Evolutionary conservation across 2,113 vertebrate genomes (phyloP).

Genomic region (Peromyscus polionotus): DNA sequence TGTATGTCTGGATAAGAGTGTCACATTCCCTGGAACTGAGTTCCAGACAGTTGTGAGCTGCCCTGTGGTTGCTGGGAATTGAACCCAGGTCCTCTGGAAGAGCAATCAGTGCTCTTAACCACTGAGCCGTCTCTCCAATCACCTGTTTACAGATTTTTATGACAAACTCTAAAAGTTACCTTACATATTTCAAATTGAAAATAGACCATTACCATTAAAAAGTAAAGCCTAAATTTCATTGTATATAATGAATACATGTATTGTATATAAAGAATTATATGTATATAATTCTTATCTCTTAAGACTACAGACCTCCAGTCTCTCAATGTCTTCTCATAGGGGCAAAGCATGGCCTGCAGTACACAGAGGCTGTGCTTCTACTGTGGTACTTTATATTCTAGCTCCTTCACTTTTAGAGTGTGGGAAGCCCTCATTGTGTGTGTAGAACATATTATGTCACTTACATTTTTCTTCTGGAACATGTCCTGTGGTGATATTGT

Average conservation of each 20-base stretch:
- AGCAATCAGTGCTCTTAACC: background rate
- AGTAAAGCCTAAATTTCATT: conserved; percentile 5
- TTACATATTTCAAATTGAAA: conserved; percentile 54
- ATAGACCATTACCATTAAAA: background rate
- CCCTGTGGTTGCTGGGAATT: background rate
- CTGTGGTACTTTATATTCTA: background rate
- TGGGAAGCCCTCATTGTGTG: conserved; percentile 70
- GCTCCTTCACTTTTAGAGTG: conserved; percentile 43
- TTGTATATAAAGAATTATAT: too few relatives aligned
- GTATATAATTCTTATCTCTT: background rate
- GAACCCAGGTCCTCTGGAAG: background rate
- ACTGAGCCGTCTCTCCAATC: background rate
- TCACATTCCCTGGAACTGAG: background rate
- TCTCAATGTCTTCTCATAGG: background rate
- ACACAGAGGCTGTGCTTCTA: background rate
- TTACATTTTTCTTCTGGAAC: conserved; percentile 86
- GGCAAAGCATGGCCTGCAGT: accelerated
- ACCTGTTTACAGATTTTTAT: background rate
- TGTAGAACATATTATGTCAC: conserved; percentile 75
- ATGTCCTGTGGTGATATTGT: conserved; percentile 4
- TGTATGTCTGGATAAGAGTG: background rate
- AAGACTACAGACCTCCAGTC: background rate
- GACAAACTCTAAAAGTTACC: conserved; percentile 10
- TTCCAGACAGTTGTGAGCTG: background rate
- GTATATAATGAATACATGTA: too few relatives aligned